phyloP scores from a whole-genome alignment of 1,140 invertebrate genomes.

The Tetramorium simillimum region DNA sequence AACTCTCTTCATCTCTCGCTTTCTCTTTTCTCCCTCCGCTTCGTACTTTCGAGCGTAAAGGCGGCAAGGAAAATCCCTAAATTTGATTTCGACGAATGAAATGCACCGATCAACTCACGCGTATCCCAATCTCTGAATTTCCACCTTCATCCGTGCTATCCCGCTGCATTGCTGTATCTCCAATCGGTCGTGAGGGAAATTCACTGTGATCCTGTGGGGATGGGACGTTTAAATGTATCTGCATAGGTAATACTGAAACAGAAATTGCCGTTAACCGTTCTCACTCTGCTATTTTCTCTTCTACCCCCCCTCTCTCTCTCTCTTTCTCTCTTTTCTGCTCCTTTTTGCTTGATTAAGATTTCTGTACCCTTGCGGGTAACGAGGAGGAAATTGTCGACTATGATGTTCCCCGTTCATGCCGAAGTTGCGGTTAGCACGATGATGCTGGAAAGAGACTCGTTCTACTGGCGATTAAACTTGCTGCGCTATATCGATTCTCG shows the following conservation, averaged over 20 bases:
- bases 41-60: conserved; percentile 13
- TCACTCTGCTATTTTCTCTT: neutral
- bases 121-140: conserved; percentile 28
- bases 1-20: neutral
- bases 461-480: conserved; percentile 37
- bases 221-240: conserved; percentile 32
- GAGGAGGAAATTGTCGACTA: conserved; percentile 47
- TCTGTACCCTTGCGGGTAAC: neutral
- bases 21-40: neutral
- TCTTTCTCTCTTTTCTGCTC: neutral
- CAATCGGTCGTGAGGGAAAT: conserved; percentile 35
- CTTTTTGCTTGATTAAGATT: conserved; percentile 52
- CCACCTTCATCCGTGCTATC: neutral
- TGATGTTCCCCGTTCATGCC: conserved; percentile 17
- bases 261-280: conserved; percentile 4
- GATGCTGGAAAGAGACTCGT: conserved; percentile 16
- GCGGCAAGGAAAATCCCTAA: conserved; percentile 17
- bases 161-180: conserved; percentile 20
- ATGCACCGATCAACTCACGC: conserved; percentile 1
- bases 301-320: neutral
- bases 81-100: conserved; percentile 22
- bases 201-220: conserved; percentile 16
- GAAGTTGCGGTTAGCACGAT: conserved; percentile 8
- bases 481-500: conserved; percentile 35
- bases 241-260: conserved; percentile 43